phyloP scores from a whole-genome alignment of 1,140 invertebrate species.

The Mamestra configurata region DNA sequence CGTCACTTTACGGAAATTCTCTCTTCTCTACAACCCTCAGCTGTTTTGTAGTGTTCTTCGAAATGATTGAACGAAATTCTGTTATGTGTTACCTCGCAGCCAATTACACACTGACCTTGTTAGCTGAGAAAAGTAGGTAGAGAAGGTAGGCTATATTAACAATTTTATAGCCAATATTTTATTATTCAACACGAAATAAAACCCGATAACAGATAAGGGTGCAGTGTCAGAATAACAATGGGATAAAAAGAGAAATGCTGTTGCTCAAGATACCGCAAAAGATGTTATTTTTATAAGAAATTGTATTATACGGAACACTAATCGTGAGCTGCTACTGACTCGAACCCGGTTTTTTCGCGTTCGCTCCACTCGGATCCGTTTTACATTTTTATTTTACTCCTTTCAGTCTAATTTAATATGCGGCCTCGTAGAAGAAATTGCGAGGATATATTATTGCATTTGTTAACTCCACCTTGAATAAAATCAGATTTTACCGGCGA shows the following conservation, averaged over 20 bases:
- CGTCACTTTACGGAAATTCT: slow-evolving; percentile 54
- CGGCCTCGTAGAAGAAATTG: slow-evolving; percentile 71
- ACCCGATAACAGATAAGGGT: background rate
- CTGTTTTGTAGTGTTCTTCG: slow-evolving; percentile 27
- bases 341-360: slow-evolving; percentile 62
- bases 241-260: slow-evolving; percentile 7
- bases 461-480: slow-evolving; percentile 66
- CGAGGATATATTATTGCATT: slow-evolving; percentile 71
- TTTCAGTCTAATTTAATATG: slow-evolving; percentile 78
- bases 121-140: background rate
- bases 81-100: background rate
- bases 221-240: slow-evolving; percentile 26
- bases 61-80: background rate
- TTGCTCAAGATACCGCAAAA: slow-evolving; percentile 12
- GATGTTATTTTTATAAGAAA: slow-evolving; percentile 36
- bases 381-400: slow-evolving; percentile 77
- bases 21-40: slow-evolving; percentile 34
- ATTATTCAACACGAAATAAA: slow-evolving; percentile 33
- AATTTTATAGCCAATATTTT: no score
- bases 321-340: slow-evolving; percentile 55
- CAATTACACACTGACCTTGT: background rate
- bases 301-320: slow-evolving; percentile 56
- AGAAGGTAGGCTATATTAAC: background rate
- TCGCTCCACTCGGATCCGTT: slow-evolving; percentile 65
- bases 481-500: slow-evolving; percentile 62